Conservation (phyloP, 1,140 invertebrate species). For the Drosophila nigromelanica region DNA sequence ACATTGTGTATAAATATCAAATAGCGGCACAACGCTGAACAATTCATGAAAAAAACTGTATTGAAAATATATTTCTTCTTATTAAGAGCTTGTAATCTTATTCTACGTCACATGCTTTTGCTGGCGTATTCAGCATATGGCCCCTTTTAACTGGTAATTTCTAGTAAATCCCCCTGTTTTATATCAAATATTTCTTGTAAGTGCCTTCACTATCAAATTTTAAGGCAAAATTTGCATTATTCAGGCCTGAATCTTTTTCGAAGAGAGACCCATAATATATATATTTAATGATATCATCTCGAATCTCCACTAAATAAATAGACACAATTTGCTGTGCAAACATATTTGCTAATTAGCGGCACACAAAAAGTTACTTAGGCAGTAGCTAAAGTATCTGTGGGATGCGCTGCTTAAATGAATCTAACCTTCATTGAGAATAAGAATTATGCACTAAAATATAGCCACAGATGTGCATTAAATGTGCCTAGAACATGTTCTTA, state of each 20-base stretch:
- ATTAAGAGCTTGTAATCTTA: conserved; percentile 15
- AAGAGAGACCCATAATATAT: background rate
- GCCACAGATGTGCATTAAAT: conserved; percentile 16
- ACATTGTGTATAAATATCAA: too few relatives aligned
- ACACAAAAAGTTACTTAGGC: conserved; percentile 19
- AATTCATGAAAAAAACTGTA: background rate
- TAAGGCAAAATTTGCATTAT: background rate
- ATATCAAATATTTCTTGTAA: background rate
- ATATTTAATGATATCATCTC: conserved; percentile 63
- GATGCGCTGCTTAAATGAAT: conserved; percentile 57
- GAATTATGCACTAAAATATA: conserved; percentile 42
- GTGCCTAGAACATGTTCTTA: conserved; percentile 21
- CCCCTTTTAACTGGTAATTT: conserved; percentile 55
- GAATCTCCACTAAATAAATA: conserved; percentile 34
- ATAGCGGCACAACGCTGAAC: background rate
- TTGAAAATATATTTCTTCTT: background rate
- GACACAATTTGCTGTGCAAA: conserved; percentile 46
- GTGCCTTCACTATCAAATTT: background rate
- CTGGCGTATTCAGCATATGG: conserved; percentile 15
- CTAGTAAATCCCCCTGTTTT: conserved; percentile 21
- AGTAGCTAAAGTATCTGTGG: conserved; percentile 20
- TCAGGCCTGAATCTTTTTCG: background rate
- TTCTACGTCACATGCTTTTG: too few relatives aligned
- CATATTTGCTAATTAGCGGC: conserved; percentile 71
- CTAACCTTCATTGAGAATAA: conserved; percentile 53